phyloP scores from a whole-genome alignment of 1,140 invertebrate genomes.

The Agraylea sexmaculata region DNA sequence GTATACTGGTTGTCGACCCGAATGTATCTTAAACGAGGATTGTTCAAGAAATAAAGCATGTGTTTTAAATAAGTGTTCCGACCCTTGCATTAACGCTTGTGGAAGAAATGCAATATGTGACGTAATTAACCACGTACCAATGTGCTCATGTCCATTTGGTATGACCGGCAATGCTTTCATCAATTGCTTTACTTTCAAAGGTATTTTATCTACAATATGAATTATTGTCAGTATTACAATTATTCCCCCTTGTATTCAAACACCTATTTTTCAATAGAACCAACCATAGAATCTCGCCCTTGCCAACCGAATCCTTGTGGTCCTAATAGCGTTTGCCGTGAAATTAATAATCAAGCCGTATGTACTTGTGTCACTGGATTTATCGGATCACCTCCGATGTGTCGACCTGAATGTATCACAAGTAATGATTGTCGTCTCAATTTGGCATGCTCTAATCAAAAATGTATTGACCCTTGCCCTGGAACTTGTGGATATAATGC shows the following conservation, averaged over 20 bases:
- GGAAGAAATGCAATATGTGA: slow-evolving; percentile 59
- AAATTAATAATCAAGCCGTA: slow-evolving; percentile 37
- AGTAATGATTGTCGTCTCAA: slow-evolving; percentile 49
- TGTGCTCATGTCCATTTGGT: slow-evolving; percentile 55
- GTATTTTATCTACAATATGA: slow-evolving; percentile 26
- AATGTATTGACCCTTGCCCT: slow-evolving; percentile 55
- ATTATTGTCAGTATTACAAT: slow-evolving; percentile 17
- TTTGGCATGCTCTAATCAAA: slow-evolving; percentile 51
- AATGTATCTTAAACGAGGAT: slow-evolving; percentile 61
- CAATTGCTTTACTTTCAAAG: slow-evolving; percentile 45
- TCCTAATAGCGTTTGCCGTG: slow-evolving; percentile 50
- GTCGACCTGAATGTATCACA: slow-evolving; percentile 50
- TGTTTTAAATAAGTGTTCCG: slow-evolving; percentile 52
- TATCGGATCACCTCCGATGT: slow-evolving; percentile 48
- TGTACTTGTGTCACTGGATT: slow-evolving; percentile 51
- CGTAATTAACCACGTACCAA: slow-evolving; percentile 62
- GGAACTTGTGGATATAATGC: slow-evolving; percentile 52
- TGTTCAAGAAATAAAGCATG: slow-evolving; percentile 61
- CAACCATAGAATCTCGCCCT: slow-evolving; percentile 38
- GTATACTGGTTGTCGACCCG: slow-evolving; percentile 51
- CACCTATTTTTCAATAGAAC: slow-evolving; percentile 24
- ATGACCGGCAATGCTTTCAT: slow-evolving; percentile 60
- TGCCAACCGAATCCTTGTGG: slow-evolving; percentile 56
- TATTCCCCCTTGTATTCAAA: slow-evolving; percentile 24
- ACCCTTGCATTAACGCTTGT: slow-evolving; percentile 60